Percentiles rank a stretch among this genome's conserved stretches.
These are phyloP conservation scores for Botrylloides violaceus DNA, from an alignment of 23 tunicate species.

Conservation along the genomic window DNA sequence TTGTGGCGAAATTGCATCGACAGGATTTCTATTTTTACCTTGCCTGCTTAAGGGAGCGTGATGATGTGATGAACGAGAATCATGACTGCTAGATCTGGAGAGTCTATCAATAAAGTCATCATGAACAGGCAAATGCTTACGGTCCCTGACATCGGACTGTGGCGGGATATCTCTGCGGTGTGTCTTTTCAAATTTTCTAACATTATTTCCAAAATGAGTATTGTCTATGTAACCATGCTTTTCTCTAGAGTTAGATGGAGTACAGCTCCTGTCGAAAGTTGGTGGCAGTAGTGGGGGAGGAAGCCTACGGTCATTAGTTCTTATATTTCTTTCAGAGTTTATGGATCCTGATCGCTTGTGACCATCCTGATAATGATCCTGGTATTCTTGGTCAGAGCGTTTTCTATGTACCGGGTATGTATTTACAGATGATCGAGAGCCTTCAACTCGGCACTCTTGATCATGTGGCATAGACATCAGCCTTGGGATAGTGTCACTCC, in stretches of 20 bases:
- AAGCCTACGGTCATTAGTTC: not conserved
- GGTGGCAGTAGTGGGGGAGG: slow-evolving; percentile 12
- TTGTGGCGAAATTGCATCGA: not conserved
- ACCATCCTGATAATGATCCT: not conserved
- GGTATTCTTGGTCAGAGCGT: not conserved
- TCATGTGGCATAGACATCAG: not conserved
- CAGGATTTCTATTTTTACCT: not conserved
- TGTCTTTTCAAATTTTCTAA: not conserved
- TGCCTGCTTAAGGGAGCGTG: not conserved
- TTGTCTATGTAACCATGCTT: not conserved
- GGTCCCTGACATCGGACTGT: not conserved
- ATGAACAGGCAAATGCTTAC: not conserved
- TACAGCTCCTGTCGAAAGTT: not conserved
- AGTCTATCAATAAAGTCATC: not conserved
- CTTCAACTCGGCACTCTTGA: not conserved
- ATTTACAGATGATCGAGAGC: not conserved
- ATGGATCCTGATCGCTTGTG: not conserved
- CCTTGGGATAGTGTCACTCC: not conserved
- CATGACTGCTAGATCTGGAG: slow-evolving; percentile 11
- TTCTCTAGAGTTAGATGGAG: not conserved
- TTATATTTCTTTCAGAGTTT: not conserved
- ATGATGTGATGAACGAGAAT: slow-evolving; percentile 1
- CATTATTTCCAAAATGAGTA: not conserved
- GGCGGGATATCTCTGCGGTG: not conserved
- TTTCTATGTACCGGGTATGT: not conserved